Percentiles rank a stretch among this genome's conserved stretches.
Evolutionary conservation across 2,113 vertebrate genomes (phyloP).

Genomic region (Galbula dea): DNA sequence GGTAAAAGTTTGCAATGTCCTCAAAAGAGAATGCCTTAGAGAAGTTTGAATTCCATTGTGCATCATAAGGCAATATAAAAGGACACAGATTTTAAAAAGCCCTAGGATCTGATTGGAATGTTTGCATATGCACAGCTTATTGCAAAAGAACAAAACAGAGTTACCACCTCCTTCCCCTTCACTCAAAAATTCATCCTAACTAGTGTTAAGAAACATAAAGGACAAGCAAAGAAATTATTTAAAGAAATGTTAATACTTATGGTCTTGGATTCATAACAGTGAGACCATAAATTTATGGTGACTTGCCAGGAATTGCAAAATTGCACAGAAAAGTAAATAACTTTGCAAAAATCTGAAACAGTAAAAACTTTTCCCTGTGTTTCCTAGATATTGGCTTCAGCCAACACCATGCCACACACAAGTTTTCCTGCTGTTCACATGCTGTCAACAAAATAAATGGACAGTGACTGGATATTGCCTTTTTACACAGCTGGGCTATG

Average conservation of each 20-base stretch:
- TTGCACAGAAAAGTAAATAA: background rate
- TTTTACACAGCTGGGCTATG: background rate
- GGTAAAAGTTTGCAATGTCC: background rate
- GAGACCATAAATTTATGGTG: slow-evolving; percentile 3
- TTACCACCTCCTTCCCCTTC: slow-evolving; percentile 3
- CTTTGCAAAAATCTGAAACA: background rate
- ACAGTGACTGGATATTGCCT: background rate
- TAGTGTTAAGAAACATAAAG: background rate
- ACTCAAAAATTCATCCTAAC: slow-evolving; percentile 25
- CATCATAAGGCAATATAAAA: background rate
- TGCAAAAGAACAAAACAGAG: background rate
- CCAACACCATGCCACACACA: background rate
- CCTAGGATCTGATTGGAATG: background rate
- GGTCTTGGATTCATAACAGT: background rate
- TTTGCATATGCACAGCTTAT: background rate
- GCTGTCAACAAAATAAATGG: background rate
- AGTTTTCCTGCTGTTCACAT: background rate
- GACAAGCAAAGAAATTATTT: background rate
- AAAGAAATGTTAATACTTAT: background rate
- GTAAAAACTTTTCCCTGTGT: background rate
- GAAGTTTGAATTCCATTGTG: background rate
- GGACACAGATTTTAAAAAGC: background rate
- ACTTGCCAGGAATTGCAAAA: slow-evolving; percentile 37
- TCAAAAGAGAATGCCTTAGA: background rate
- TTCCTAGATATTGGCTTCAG: background rate